Base-by-base conservation (phyloP, 1,140 invertebrate species). In the Hypsibius dujardini region DNA sequence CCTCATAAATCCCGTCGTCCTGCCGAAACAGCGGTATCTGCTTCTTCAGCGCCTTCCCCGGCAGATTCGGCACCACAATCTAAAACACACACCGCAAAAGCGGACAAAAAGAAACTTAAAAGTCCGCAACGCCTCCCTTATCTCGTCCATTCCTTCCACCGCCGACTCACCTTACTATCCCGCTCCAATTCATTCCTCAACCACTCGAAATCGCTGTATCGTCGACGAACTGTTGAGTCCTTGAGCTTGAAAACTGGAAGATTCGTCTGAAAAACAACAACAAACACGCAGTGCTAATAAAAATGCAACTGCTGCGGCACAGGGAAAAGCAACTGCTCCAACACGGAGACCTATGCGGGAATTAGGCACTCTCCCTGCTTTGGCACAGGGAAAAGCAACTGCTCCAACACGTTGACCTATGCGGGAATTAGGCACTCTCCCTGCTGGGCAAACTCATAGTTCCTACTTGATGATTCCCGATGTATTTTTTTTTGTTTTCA, bases 171-270 rank as follows among this genome's bases (percentile, higher is more conserved):
- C 85, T 99, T 99, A 81, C 94, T 98, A 79, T 99, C 95, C 80
- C 96, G 84, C 84, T 99, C 96, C 74, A 99, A 81, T 84, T 99
- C 95, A 81, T 92, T 95, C 81, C 94, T 87, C 67, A 99, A 82
- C 96, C 96, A 99, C 84, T 99, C 95, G 83, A 99, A 99, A 82
- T 99, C 96, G 83, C 93, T 97, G 82, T 98, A 99, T 79, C 96
- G 84, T 78, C 96, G 84, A 76, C 96, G 83, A 1, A 98, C 95
- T 79, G 87, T 95, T 0, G 95, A 98, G 79, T 99, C 95, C 83
- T 99, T 99, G 7, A 97, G 88, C 86, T 97, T 98, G 82, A 99
- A 99, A 72, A 99, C 94, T 70, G 96, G 96, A 76, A 99, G 84
- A 82, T 99, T 99, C 75, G 95, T 98, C 95, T 98, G 84, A 73